Conservation (phyloP, 2,888 invertebrate species). For the Pollenia angustigena region DNA sequence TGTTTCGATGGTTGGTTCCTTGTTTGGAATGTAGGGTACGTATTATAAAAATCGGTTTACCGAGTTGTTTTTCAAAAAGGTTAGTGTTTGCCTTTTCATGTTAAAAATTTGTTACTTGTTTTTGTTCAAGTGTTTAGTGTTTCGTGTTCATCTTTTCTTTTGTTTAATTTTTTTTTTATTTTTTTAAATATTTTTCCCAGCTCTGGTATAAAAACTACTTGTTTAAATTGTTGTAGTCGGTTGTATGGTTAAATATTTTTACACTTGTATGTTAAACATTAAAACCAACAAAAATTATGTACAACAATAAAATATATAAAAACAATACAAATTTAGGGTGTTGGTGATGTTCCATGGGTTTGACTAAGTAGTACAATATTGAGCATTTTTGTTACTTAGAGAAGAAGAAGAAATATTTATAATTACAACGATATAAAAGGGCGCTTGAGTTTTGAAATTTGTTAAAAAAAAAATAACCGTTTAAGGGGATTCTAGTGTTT, state of each 20-base stretch:
- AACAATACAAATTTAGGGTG: conserved; percentile 37
- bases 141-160: conserved; percentile 22
- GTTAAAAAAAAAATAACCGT: neutral
- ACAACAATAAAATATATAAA: neutral
- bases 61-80: neutral
- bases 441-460: neutral
- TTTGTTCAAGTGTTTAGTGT: conserved; percentile 3
- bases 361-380: neutral
- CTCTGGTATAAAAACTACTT: conserved; percentile 27
- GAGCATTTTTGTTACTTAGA: conserved; percentile 12
- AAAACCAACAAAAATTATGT: neutral
- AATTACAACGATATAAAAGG: conserved; percentile 15
- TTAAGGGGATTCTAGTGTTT: no score
- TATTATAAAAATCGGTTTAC: no score
- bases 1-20: no score
- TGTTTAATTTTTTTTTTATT: neutral
- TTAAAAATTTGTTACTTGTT: neutral
- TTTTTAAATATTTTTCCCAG: conserved; percentile 23
- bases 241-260: conserved; percentile 34
- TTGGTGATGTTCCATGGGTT: neutral
- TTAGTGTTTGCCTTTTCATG: neutral
- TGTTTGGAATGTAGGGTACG: no score
- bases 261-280: conserved; percentile 54
- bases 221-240: conserved; percentile 22
- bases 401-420: conserved; percentile 31